Percentiles rank a stretch among this genome's conserved stretches.
These are phyloP conservation scores for Tamias sibiricus DNA, from an alignment of 2,113 vertebrate genomes.

Conservation along the genomic window DNA sequence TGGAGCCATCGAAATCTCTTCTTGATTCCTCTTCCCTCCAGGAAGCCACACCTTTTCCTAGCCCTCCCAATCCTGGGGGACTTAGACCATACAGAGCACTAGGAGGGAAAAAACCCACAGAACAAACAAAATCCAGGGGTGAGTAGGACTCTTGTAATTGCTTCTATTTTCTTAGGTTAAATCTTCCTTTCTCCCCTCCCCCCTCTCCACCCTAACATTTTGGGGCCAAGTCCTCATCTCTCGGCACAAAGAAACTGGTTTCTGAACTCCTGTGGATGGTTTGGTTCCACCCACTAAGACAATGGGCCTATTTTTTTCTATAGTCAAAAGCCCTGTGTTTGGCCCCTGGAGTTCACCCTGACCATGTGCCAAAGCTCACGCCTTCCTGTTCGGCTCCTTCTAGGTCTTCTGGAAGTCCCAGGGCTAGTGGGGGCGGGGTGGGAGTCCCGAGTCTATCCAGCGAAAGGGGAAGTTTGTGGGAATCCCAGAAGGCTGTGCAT, in stretches of 20 bases:
- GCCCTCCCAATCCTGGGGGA: background rate
- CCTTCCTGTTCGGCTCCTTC: conserved; percentile 47
- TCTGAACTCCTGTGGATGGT: background rate
- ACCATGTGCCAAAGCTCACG: background rate
- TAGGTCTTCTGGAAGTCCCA: background rate
- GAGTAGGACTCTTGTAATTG: background rate
- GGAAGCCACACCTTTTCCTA: conserved; percentile 24
- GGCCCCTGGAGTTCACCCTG: background rate
- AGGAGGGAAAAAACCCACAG: background rate
- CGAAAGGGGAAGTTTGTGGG: background rate
- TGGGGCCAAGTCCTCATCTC: conserved; percentile 43
- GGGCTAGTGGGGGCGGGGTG: background rate
- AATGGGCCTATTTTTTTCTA: conserved; percentile 55
- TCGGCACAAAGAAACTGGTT: conserved; percentile 57
- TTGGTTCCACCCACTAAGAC: conserved; percentile 65
- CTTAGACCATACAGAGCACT: background rate
- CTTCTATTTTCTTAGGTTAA: conserved; percentile 36
- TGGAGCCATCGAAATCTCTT: background rate
- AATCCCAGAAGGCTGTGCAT: background rate
- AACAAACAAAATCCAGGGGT: background rate
- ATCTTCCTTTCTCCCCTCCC: background rate
- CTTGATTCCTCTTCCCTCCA: background rate
- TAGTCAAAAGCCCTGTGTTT: conserved; percentile 71
- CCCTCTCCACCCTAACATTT: background rate
- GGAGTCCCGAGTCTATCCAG: background rate